A percentile compares a stretch with the other conserved stretches of the same genome.
Evolutionary conservation across 2,797 vertebrate genomes (phyloP).

Genomic region (Melanogrammus aeglefinus): DNA sequence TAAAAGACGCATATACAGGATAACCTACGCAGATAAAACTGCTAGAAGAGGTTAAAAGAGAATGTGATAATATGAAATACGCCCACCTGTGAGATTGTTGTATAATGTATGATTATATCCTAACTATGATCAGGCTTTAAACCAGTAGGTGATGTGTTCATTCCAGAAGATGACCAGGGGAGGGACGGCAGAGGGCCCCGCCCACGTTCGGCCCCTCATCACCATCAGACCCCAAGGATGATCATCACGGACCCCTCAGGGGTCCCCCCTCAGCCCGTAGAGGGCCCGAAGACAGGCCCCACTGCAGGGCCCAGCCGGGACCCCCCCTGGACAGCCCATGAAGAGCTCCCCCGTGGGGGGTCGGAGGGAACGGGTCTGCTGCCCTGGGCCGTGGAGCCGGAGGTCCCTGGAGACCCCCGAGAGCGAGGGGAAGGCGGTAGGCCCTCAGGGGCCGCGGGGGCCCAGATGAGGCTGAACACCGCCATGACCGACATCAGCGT

Average conservation of each 20-base stretch:
- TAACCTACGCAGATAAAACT: not conserved
- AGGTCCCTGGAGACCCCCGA: conserved; percentile 45
- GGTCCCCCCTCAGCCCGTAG: conserved; percentile 82
- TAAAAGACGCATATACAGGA: not conserved
- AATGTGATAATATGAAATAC: not conserved
- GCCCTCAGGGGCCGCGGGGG: too few relatives aligned
- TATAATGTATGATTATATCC: not conserved
- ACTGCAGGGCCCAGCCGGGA: not conserved
- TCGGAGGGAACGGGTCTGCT: conserved; percentile 76
- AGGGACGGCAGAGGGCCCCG: not conserved
- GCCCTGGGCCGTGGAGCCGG: conserved; percentile 70
- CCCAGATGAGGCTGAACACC: too few relatives aligned
- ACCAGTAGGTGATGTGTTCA: not conserved
- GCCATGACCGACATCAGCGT: not conserved
- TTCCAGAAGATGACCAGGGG: not conserved
- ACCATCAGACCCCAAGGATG: conserved; percentile 70
- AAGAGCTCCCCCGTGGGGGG: conserved; percentile 38
- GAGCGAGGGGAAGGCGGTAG: conserved; percentile 69
- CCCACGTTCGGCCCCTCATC: not conserved
- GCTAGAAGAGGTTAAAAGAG: too few relatives aligned
- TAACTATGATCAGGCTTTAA: not conserved
- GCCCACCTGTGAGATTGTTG: not conserved
- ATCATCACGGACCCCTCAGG: conserved; percentile 87
- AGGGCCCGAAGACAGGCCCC: not conserved
- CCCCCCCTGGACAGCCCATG: not conserved